Percentiles rank a stretch among this genome's conserved stretches.
Conservation (phyloP, 2,888 invertebrate species). For the Phanerotoma sp. region DNA sequence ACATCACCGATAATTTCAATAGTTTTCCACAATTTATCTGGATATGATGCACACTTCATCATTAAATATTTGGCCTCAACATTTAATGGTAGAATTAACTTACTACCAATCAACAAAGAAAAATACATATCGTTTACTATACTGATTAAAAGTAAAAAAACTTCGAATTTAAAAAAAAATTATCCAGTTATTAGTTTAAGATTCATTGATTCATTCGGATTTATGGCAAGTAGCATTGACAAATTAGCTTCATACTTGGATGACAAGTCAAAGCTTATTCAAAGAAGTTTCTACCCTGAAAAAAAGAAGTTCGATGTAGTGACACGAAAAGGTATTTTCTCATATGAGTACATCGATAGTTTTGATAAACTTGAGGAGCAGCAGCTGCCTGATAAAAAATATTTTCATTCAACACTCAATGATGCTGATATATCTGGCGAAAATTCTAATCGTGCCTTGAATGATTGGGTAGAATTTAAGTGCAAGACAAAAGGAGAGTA, state of each 20-base stretch:
- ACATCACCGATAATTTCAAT: not conserved
- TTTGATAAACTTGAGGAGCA: constrained; percentile 27
- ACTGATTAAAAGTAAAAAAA: not conserved
- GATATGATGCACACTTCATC: too few species aligned
- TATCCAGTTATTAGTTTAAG: too few species aligned
- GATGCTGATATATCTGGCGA: constrained; percentile 34
- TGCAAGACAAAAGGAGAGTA: constrained; percentile 46
- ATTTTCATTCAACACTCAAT: constrained; percentile 35
- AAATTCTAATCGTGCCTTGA: not conserved
- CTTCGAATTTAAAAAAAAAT: too few species aligned
- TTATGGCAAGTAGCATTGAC: too few species aligned
- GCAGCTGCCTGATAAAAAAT: constrained; percentile 25
- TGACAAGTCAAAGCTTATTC: constrained; percentile 20
- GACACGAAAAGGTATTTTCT: constrained; percentile 44
- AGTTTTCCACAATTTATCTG: constrained; percentile 4
- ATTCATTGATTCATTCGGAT: constrained; percentile 43
- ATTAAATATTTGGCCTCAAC: not conserved
- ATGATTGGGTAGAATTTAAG: constrained; percentile 16
- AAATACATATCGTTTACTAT: constrained; percentile 26
- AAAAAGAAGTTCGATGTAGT: constrained; percentile 28
- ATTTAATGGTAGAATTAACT: too few species aligned
- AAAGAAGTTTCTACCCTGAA: constrained; percentile 11
- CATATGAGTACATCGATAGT: constrained; percentile 43
- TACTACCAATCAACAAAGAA: too few species aligned
- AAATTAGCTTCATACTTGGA: constrained; percentile 34